Percentiles rank a stretch among this genome's conserved stretches.
Conservation (phyloP, 2,113 vertebrate genomes). For the Eudyptes chrysolophus region DNA sequence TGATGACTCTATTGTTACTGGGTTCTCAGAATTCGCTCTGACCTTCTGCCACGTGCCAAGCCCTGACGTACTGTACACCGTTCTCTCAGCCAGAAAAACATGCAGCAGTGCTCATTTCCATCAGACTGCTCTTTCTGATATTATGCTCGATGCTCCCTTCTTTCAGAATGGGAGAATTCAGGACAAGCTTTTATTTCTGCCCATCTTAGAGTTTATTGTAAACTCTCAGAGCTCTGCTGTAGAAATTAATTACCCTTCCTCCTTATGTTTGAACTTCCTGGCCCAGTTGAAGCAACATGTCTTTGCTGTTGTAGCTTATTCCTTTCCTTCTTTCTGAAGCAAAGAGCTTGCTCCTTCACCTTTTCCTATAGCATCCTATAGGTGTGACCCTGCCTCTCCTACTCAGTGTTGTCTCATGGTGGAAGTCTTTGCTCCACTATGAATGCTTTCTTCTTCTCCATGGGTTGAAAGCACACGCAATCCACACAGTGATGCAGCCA, state of each 20-base stretch:
- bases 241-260: not conserved
- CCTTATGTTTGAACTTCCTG: not conserved
- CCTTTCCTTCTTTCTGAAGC: not conserved
- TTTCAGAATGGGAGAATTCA: not conserved
- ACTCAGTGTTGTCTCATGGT: fast-evolving
- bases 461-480: not conserved
- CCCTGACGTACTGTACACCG: not conserved
- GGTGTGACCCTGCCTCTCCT: not conserved
- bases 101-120: not conserved
- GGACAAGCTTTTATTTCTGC: not conserved
- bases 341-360: not conserved
- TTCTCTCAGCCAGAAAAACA: not conserved
- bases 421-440: not conserved
- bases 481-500: not conserved
- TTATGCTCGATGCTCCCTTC: not conserved
- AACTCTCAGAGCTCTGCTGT: not conserved
- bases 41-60: not conserved
- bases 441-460: not conserved
- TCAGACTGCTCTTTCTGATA: not conserved
- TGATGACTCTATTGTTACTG: conserved; percentile 63
- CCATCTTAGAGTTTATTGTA: not conserved
- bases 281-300: not conserved
- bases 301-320: not conserved
- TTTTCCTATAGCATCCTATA: not conserved
- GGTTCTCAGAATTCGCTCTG: conserved; percentile 23